Evolutionary conservation across 2,888 invertebrate species (phyloP).

Genomic region (Athrips mouffetella): DNA sequence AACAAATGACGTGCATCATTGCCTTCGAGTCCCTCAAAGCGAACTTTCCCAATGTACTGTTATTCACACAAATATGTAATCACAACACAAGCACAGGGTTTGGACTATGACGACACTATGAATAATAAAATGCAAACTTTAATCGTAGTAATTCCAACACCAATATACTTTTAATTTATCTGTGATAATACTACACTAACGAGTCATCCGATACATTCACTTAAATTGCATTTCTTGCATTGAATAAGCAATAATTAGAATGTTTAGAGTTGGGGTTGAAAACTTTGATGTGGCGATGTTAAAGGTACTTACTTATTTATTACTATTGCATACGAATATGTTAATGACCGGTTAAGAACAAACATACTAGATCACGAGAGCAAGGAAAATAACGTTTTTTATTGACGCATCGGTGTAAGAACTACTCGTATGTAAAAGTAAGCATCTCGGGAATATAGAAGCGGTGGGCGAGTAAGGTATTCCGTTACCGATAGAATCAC

Average conservation of each 20-base stretch:
- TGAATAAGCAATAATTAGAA: constrained; percentile 10
- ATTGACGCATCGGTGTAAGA: too few relatives aligned
- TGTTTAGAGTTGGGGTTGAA: neutral
- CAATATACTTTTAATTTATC: constrained; percentile 65
- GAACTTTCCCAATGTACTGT: constrained; percentile 1
- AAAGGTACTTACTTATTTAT: too few relatives aligned
- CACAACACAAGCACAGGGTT: neutral
- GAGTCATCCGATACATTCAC: constrained; percentile 34
- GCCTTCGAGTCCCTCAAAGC: neutral
- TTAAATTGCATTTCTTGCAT: constrained; percentile 13
- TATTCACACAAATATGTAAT: neutral
- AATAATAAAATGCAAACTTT: neutral
- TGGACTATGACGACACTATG: neutral
- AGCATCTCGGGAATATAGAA: neutral
- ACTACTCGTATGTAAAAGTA: too few relatives aligned
- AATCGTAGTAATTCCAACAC: constrained; percentile 44
- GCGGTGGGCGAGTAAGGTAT: constrained; percentile 36
- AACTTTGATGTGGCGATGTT: neutral
- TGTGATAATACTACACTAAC: constrained; percentile 64
- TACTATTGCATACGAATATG: too few relatives aligned
- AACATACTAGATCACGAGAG: too few relatives aligned
- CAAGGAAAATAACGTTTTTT: too few relatives aligned
- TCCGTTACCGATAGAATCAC: constrained; percentile 46
- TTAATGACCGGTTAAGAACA: too few relatives aligned
- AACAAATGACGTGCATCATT: neutral